A percentile compares a stretch with the other conserved stretches of the same genome.
These are phyloP conservation scores for Schlechtendalia chinensis DNA, from an alignment of 1,140 invertebrate species.

Conservation along the genomic window DNA sequence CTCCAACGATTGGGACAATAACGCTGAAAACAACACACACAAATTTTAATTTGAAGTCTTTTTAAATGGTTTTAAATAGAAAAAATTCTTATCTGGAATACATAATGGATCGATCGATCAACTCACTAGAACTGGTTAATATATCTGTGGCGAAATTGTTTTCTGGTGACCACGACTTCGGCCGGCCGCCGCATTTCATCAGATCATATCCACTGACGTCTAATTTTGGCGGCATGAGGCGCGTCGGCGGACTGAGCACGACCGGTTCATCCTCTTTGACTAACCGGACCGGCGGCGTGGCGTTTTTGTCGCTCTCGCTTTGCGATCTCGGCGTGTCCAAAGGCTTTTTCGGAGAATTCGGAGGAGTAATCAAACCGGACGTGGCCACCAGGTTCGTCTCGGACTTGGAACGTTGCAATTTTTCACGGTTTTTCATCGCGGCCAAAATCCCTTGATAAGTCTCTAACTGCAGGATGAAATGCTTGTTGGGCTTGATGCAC, in stretches of 20 bases:
- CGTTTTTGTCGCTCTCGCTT: constrained; percentile 31
- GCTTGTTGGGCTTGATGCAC: constrained; percentile 94
- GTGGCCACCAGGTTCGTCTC: constrained; percentile 83
- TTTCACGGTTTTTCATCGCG: constrained; percentile 94
- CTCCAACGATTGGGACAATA: constrained; percentile 59
- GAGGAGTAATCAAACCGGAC: constrained; percentile 10
- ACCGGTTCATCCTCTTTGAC: constrained; percentile 10
- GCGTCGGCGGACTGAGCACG: neutral
- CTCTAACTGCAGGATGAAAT: constrained; percentile 89
- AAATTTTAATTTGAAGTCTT: too few relatives aligned
- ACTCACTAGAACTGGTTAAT: constrained; percentile 52
- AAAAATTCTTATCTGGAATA: too few relatives aligned
- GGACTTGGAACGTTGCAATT: constrained; percentile 85
- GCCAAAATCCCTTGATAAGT: constrained; percentile 90
- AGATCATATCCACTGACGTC: constrained; percentile 52
- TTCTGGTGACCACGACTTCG: constrained; percentile 81
- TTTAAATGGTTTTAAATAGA: too few relatives aligned
- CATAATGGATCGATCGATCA: too few relatives aligned
- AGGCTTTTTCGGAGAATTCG: constrained; percentile 25
- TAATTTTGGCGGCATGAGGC: constrained; percentile 24
- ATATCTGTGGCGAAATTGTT: constrained; percentile 63
- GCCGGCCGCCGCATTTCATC: constrained; percentile 59
- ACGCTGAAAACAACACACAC: neutral
- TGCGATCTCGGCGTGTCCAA: constrained; percentile 21
- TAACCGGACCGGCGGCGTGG: neutral